A percentile compares a stretch with the other conserved stretches of the same genome.
Conservation (phyloP, 1,140 invertebrate genomes). For the Lutraria rhynchaena region DNA sequence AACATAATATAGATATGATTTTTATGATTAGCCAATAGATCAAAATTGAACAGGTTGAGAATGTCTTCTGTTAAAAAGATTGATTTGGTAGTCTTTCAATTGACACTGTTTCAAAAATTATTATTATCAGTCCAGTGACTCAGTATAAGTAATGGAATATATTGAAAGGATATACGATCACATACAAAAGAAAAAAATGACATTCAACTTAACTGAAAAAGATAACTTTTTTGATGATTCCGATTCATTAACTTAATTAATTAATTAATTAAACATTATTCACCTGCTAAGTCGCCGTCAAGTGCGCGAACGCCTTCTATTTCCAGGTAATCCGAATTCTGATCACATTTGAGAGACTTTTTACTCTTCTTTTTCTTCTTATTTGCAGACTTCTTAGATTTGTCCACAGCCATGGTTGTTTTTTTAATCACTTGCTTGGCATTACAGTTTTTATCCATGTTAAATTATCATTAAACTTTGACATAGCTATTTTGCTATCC, state of each 20-base stretch:
- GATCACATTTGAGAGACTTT: constrained; percentile 41
- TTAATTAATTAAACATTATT: not conserved
- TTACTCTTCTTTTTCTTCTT: constrained; percentile 54
- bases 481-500: not conserved
- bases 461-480: not conserved
- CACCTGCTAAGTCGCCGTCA: constrained; percentile 29
- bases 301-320: constrained; percentile 49
- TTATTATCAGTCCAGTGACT: too few species aligned
- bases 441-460: constrained; percentile 53
- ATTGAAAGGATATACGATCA: too few species aligned
- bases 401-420: constrained; percentile 35
- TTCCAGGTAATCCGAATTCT: constrained; percentile 49
- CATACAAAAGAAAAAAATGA: too few species aligned
- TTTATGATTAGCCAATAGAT: too few species aligned
- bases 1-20: too few species aligned
- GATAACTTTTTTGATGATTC: not conserved
- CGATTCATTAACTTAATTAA: not conserved
- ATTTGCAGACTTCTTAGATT: constrained; percentile 55
- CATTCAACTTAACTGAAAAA: too few species aligned
- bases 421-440: constrained; percentile 46
- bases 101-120: too few species aligned
- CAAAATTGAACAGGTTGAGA: too few species aligned
- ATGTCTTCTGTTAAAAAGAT: too few species aligned
- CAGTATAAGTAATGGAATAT: too few species aligned
- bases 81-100: too few species aligned